Evolutionary conservation across 2,113 vertebrate species (phyloP), one percentile per base, ranked within the genome.

Genomic region (Gnathonemus longibarbis): DNA sequence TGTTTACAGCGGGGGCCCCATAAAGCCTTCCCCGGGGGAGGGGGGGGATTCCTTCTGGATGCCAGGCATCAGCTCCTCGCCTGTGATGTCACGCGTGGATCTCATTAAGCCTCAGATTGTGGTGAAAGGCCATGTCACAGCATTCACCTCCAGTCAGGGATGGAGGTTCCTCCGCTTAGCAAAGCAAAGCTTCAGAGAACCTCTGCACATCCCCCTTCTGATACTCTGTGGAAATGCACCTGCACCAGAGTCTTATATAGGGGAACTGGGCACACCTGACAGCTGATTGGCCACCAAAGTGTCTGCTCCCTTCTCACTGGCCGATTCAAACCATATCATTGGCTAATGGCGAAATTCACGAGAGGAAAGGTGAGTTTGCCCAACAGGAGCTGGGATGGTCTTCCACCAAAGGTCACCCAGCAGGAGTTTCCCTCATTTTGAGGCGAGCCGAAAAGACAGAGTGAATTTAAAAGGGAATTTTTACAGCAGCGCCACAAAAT

Each of bases 1-100:
- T 87, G 91, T 93, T 93, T 89, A 19, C 66, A 90, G 87, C 74
- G 42, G 74, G 74, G 74, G 31, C 88, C 88, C 92, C 31, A 88
- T 92, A 91, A 90, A 89, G 88, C 89, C 87, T 91, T 90, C 89
- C 91, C 90, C 84, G 49, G 62, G 50, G 90, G 39, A 91, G 92
- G 91, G 90, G 91, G 91, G 91, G 90, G 89, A 89, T 89, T 27
- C 85, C 48, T 87, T 53, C 48, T 53, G 50, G 85, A 87, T 19
- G 85, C 49, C 48, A 87, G 85, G 50, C 85, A 53, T 53, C 85
- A 19, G 48, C 0, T 2, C 27, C 50, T 87, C 27, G 27, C 31
- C 50, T 50, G 27, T 53, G 49, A 53, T 87, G 50, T 87, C 85
- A 42, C 31, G 49, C 27, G 27, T 87, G 85, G 85, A 87, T 53